These are phyloP conservation scores for Molossus alvarezi DNA, from an alignment of 2,797 vertebrate genomes.

Conservation along the genomic window DNA sequence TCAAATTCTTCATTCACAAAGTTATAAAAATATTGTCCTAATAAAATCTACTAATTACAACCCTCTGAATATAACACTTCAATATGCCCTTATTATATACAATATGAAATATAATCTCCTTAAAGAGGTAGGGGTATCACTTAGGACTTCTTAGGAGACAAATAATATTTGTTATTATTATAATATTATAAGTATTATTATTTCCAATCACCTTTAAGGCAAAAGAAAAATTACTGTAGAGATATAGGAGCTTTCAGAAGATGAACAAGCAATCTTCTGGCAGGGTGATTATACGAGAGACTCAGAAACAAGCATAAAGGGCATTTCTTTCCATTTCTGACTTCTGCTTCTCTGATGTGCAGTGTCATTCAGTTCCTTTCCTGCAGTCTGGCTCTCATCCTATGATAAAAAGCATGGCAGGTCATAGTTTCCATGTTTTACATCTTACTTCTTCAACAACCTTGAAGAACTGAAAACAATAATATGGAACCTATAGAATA, in stretches of 20 bases:
- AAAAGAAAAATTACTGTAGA: slow-evolving; percentile 24
- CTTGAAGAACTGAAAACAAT: neutral
- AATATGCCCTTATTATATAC: neutral
- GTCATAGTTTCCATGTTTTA: neutral
- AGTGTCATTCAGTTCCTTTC: no score
- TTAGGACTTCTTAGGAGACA: neutral
- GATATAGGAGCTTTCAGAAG: neutral
- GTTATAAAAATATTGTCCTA: neutral
- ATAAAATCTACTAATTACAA: neutral
- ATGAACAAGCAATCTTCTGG: neutral
- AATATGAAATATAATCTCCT: neutral
- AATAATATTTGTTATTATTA: neutral
- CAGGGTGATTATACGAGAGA: neutral
- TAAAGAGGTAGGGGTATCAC: neutral
- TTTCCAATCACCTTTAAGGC: neutral
- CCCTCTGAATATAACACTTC: neutral
- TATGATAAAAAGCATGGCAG: neutral
- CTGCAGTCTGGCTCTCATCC: neutral
- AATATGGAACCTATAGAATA: neutral
- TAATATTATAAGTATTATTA: neutral
- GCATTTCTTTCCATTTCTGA: neutral
- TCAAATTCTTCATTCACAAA: neutral
- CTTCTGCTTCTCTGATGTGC: neutral
- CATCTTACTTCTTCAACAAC: neutral
- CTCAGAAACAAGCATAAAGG: neutral